Evolutionary conservation across 2,888 invertebrate genomes (phyloP).

Genomic region (Colletes collaris): DNA sequence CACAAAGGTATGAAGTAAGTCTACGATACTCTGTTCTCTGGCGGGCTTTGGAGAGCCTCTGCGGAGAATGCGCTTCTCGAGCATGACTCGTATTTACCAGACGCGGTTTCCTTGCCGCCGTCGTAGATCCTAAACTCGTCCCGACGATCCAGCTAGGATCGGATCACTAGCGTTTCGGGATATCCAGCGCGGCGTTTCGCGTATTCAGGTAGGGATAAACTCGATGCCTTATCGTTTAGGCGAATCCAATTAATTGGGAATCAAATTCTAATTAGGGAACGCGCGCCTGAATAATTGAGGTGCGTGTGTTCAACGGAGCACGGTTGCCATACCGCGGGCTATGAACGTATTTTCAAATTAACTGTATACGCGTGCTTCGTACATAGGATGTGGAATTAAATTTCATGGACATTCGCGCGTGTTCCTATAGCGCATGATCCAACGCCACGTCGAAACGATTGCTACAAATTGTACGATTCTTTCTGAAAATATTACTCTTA

Average conservation of each 20-base stretch:
- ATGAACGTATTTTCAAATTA: constrained; percentile 48
- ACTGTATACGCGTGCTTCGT: constrained; percentile 25
- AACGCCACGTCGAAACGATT: too few relatives aligned
- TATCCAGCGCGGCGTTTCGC: constrained; percentile 16
- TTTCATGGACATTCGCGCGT: neutral
- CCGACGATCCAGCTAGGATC: constrained; percentile 34
- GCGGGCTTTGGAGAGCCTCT: constrained; percentile 70
- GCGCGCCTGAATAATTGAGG: constrained; percentile 56
- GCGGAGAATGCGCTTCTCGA: constrained; percentile 75
- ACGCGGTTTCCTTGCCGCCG: constrained; percentile 62
- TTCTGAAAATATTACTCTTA: too few relatives aligned
- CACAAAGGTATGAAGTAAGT: neutral
- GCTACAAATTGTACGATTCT: too few relatives aligned
- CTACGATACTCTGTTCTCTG: constrained; percentile 15
- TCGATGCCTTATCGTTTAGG: constrained; percentile 36
- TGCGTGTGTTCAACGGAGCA: constrained; percentile 27
- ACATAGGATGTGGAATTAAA: constrained; percentile 17
- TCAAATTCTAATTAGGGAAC: constrained; percentile 64
- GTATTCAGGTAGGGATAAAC: constrained; percentile 26
- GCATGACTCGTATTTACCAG: constrained; percentile 78
- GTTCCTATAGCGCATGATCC: neutral
- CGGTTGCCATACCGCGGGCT: constrained; percentile 44
- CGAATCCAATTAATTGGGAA: constrained; percentile 61
- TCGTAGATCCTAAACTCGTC: constrained; percentile 62
- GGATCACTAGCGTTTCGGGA: constrained; percentile 42